These are phyloP conservation scores for Holotrichia oblita DNA, from an alignment of 1,140 invertebrate genomes.

Conservation along the genomic window DNA sequence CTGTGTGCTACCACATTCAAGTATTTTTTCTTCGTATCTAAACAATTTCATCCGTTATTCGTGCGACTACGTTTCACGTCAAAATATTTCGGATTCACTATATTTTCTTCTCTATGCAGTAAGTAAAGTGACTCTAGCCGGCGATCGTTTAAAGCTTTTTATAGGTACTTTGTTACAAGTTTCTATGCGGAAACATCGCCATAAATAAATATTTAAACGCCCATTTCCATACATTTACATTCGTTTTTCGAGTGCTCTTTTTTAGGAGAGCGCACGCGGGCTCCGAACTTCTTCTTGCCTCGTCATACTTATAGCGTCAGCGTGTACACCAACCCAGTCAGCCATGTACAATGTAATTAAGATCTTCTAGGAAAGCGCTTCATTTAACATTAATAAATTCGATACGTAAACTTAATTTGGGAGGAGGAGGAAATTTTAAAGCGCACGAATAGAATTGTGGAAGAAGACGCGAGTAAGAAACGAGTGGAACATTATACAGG, in stretches of 20 bases:
- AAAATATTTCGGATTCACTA: too few relatives aligned
- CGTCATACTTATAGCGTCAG: not conserved
- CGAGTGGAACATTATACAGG: too few relatives aligned
- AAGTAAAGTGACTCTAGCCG: not conserved
- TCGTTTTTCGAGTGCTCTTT: conserved; percentile 17
- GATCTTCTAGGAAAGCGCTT: conserved; percentile 30
- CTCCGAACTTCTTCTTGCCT: not conserved
- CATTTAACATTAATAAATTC: conserved; percentile 35
- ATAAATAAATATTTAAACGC: conserved; percentile 34
- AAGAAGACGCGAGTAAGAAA: too few relatives aligned
- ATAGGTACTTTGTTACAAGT: conserved; percentile 9
- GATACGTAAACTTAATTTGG: conserved; percentile 35
- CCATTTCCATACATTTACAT: conserved; percentile 36
- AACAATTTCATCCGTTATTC: too few relatives aligned
- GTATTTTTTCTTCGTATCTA: too few relatives aligned
- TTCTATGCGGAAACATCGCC: conserved; percentile 24
- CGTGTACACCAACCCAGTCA: not conserved
- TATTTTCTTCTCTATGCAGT: too few relatives aligned
- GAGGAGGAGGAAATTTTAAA: not conserved
- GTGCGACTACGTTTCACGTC: too few relatives aligned
- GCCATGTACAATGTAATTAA: conserved; percentile 16
- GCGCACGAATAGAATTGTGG: not conserved
- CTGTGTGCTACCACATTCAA: too few relatives aligned
- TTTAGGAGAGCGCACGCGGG: not conserved
- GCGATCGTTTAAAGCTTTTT: not conserved